These are phyloP conservation scores for Acleris emargana DNA, from an alignment of 2,888 invertebrate species.

Conservation along the genomic window DNA sequence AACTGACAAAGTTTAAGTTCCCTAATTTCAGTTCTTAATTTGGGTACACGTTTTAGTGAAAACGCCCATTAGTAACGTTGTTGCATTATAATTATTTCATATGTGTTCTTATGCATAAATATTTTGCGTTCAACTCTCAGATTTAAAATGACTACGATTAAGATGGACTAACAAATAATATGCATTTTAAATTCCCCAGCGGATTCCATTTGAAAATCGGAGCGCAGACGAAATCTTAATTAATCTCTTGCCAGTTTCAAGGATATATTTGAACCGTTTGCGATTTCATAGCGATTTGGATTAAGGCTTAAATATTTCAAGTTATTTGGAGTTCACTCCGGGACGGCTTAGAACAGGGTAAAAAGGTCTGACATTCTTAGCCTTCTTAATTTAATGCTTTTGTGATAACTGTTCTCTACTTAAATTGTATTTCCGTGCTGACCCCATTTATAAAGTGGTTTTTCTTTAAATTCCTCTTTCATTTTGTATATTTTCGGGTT, in stretches of 20 bases:
- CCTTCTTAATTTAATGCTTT: conserved; percentile 34
- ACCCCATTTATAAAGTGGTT: conserved; percentile 15
- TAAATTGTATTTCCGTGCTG: conserved; percentile 35
- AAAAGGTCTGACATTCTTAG: conserved; percentile 32
- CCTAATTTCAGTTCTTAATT: too few species aligned
- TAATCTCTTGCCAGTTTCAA: conserved; percentile 35
- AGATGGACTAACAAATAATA: neutral
- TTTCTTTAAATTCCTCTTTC: neutral
- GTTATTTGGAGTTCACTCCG: conserved; percentile 27
- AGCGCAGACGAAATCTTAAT: conserved; percentile 32
- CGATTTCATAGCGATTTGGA: conserved; percentile 39
- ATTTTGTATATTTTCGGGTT: neutral
- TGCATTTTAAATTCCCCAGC: conserved; percentile 7
- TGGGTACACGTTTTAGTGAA: too few species aligned
- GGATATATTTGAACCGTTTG: conserved; percentile 34
- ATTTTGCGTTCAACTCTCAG: conserved; percentile 8
- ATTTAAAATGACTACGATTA: neutral
- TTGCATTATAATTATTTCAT: too few species aligned
- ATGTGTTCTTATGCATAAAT: too few species aligned
- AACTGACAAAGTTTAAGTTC: too few species aligned
- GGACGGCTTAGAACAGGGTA: conserved; percentile 32
- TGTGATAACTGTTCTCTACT: conserved; percentile 29
- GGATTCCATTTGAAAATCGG: conserved; percentile 13
- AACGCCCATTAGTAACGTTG: too few species aligned
- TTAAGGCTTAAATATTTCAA: conserved; percentile 38